A percentile compares a stretch with the other conserved stretches of the same genome.
Evolutionary conservation across 2,888 invertebrate species (phyloP).

Genomic region (Patella ulyssiponensis): DNA sequence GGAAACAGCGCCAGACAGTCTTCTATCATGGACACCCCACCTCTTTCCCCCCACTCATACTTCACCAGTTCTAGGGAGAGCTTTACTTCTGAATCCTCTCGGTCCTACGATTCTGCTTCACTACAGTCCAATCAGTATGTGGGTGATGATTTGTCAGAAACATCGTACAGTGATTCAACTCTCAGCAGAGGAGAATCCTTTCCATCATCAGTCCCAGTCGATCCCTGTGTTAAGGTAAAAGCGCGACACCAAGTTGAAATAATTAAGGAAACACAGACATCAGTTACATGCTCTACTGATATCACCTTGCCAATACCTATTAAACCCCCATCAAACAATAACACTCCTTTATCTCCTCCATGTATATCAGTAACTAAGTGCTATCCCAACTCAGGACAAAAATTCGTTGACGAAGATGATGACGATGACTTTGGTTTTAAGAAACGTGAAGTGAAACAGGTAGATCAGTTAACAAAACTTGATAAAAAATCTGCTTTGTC

Average conservation of each 20-base stretch:
- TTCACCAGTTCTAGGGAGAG: slow-evolving; percentile 56
- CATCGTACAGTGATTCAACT: background rate
- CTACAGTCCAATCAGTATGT: background rate
- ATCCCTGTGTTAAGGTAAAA: background rate
- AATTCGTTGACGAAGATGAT: slow-evolving; percentile 36
- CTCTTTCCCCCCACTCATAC: slow-evolving; percentile 53
- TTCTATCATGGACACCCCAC: slow-evolving; percentile 53
- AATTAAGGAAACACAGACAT: background rate
- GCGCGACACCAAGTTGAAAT: background rate
- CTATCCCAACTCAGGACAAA: slow-evolving; percentile 34
- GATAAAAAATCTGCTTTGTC: background rate
- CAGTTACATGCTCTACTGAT: background rate
- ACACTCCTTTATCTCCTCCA: slow-evolving; percentile 14
- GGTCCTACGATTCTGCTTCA: slow-evolving; percentile 33
- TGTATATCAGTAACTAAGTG: slow-evolving; percentile 30
- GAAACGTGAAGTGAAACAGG: background rate
- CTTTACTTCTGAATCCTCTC: slow-evolving; percentile 55
- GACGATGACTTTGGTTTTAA: background rate
- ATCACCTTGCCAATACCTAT: background rate
- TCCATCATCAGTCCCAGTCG: background rate
- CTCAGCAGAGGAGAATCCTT: background rate
- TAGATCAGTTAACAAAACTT: background rate
- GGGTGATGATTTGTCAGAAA: background rate
- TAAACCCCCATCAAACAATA: background rate
- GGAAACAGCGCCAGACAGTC: slow-evolving; percentile 36